Evolutionary conservation across 2,113 vertebrate species (phyloP).

Genomic region (Puffinus mauretanicus): DNA sequence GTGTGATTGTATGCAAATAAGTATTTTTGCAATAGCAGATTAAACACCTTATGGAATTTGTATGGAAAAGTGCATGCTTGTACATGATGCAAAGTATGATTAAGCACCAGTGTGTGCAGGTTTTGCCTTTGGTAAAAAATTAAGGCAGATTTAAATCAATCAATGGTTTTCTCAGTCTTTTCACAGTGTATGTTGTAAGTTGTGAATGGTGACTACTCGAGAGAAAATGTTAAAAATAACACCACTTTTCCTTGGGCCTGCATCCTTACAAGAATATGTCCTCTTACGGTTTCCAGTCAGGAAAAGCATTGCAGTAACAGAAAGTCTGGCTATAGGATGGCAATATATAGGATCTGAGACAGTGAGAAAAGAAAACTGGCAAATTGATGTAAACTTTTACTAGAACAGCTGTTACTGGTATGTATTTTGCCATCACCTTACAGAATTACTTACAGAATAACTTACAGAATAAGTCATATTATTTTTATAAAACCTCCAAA

Average conservation of each 20-base stretch:
- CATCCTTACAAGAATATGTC: background rate
- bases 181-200: background rate
- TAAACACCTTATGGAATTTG: conserved; percentile 64
- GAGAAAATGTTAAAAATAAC: background rate
- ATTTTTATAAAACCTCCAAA: background rate
- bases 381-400: background rate
- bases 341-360: background rate
- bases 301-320: background rate
- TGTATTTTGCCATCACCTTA: background rate
- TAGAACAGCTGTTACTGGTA: background rate
- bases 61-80: conserved; percentile 53
- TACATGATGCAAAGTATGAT: conserved; percentile 55
- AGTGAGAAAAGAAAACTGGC: background rate
- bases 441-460: background rate
- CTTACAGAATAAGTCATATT: background rate
- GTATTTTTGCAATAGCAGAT: conserved; percentile 69
- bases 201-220: background rate
- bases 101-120: conserved; percentile 33
- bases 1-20: conserved; percentile 70
- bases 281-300: background rate
- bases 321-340: background rate
- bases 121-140: conserved; percentile 53
- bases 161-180: conserved; percentile 12
- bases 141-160: conserved; percentile 42
- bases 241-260: background rate